Percentiles rank a stretch among this genome's conserved stretches.
These are phyloP conservation scores for Oreochromis niloticus DNA, from an alignment of 2,113 vertebrate genomes.

Conservation along the genomic window DNA sequence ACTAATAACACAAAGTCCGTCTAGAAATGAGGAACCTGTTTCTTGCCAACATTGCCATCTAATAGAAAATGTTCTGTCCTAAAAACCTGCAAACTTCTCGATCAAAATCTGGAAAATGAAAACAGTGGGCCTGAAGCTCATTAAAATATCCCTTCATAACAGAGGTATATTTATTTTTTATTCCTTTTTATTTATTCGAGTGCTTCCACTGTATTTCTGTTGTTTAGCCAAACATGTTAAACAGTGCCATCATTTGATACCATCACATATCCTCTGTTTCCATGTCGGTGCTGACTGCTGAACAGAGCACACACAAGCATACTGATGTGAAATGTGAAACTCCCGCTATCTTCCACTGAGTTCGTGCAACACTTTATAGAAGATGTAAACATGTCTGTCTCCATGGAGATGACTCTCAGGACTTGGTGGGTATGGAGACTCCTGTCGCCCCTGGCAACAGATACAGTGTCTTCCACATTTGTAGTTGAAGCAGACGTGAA, in stretches of 20 bases:
- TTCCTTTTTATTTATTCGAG: neutral
- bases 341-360: neutral
- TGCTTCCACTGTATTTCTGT: neutral
- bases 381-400: neutral
- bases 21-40: neutral
- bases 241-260: neutral
- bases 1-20: neutral
- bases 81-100: neutral
- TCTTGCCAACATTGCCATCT: neutral
- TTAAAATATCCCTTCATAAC: neutral
- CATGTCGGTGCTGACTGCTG: neutral
- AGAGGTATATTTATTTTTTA: neutral
- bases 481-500: neutral
- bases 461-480: slow-evolving; percentile 30
- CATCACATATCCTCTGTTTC: neutral
- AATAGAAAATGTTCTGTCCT: neutral
- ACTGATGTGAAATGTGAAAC: neutral
- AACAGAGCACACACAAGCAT: neutral
- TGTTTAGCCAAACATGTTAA: neutral
- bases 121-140: neutral
- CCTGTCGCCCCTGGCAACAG: slow-evolving; percentile 25
- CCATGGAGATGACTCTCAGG: slow-evolving; percentile 29
- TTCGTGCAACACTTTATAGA: neutral
- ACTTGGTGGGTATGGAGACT: slow-evolving; percentile 1
- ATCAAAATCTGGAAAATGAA: neutral